Conservation (phyloP, 2,797 vertebrate species). For the Eulemur coronatus region DNA sequence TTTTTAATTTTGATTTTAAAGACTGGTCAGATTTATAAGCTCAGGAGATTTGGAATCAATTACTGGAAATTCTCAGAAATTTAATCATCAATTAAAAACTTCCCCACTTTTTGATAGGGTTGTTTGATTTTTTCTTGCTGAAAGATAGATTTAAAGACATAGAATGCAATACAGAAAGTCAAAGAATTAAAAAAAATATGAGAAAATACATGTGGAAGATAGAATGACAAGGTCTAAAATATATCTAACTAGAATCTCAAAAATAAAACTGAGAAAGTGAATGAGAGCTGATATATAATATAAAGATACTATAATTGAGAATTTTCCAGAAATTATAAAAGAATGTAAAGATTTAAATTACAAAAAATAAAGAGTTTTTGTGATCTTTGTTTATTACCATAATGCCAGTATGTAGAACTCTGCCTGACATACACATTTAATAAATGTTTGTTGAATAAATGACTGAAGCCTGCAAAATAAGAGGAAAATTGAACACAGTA, state of each 20-base stretch:
- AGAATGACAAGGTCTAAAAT: neutral
- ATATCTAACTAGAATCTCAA: neutral
- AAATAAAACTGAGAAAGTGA: neutral
- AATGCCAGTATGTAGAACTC: neutral
- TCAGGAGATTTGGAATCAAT: no score
- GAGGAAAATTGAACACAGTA: neutral
- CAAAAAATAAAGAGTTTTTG: neutral
- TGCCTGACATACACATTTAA: neutral
- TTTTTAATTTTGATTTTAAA: no score
- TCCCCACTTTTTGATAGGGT: no score
- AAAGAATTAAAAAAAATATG: neutral
- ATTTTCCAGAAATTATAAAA: neutral
- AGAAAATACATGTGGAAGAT: neutral
- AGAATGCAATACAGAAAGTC: neutral
- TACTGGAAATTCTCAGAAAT: no score
- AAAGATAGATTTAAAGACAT: neutral
- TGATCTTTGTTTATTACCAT: neutral
- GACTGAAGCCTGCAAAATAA: neutral
- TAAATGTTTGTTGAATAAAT: neutral
- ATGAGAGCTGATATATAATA: neutral
- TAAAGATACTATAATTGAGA: neutral
- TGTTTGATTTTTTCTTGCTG: no score
- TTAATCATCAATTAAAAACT: no score
- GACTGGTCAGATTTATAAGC: no score
- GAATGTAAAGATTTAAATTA: neutral